Conservation (phyloP, 2,888 invertebrate species). For the Aleiodes leptofemur region DNA sequence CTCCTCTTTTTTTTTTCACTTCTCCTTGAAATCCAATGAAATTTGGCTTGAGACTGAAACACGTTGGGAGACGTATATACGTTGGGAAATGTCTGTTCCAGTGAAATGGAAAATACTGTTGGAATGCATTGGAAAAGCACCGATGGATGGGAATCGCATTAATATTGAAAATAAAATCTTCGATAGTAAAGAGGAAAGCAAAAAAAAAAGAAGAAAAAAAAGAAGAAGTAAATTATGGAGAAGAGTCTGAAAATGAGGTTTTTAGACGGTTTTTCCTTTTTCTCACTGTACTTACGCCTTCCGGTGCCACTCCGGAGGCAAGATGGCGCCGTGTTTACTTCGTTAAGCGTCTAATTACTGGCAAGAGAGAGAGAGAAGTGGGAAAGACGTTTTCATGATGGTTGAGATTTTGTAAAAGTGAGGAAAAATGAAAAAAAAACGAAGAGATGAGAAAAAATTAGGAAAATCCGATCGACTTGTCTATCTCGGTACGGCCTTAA, state of each 20-base stretch:
- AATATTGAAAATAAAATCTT: constrained; percentile 69
- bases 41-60: constrained; percentile 42
- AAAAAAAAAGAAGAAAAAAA: constrained; percentile 30
- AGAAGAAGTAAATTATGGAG: constrained; percentile 39
- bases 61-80: constrained; percentile 27
- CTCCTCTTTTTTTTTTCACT: constrained; percentile 8
- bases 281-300: constrained; percentile 42
- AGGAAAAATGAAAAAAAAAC: constrained; percentile 21
- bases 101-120: constrained; percentile 30
- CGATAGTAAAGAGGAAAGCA: not conserved
- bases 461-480: constrained; percentile 71
- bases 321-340: constrained; percentile 75
- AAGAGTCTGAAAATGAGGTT: constrained; percentile 52
- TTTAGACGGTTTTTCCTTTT: not conserved
- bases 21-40: constrained; percentile 24
- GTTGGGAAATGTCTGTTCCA: constrained; percentile 23
- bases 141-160: constrained; percentile 62
- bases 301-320: constrained; percentile 62
- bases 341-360: constrained; percentile 76
- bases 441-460: constrained; percentile 32
- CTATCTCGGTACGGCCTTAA: constrained; percentile 65
- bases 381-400: constrained; percentile 12
- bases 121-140: constrained; percentile 37
- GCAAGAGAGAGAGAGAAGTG: constrained; percentile 61
- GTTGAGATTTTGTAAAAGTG: constrained; percentile 21